These are phyloP conservation scores for Galaxias olidus DNA, from an alignment of 2,797 vertebrate species.

Conservation along the genomic window DNA sequence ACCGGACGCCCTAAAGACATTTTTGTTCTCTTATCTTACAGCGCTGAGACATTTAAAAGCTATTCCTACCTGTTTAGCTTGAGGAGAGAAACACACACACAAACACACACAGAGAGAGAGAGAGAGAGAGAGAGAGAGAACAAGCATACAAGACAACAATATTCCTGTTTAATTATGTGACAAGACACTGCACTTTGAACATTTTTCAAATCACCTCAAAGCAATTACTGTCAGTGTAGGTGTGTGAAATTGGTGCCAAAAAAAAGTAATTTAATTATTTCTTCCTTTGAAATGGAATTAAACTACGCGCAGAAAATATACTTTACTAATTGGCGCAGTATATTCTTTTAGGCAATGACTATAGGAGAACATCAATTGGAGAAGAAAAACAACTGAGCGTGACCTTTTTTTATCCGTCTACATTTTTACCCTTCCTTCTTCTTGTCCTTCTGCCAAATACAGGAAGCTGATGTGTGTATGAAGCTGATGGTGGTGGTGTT, in stretches of 20 bases:
- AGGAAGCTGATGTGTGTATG: conserved; percentile 8
- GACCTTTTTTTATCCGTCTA: conserved; percentile 53
- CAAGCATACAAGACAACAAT: conserved; percentile 7
- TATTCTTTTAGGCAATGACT: conserved; percentile 53
- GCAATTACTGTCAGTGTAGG: conserved; percentile 64
- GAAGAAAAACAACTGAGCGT: conserved; percentile 47
- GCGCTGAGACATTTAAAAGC: not conserved
- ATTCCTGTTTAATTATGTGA: conserved; percentile 46
- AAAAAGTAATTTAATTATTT: conserved; percentile 66
- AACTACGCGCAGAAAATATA: conserved; percentile 65
- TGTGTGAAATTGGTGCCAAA: conserved; percentile 72
- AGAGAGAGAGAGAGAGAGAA: no score
- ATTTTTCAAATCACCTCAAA: conserved; percentile 58
- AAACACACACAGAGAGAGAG: no score
- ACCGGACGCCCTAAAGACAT: conserved; percentile 15
- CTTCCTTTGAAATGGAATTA: conserved; percentile 71
- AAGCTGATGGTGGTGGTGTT: no score
- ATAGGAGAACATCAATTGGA: conserved; percentile 50
- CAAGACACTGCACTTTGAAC: conserved; percentile 55
- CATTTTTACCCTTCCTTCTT: conserved; percentile 34
- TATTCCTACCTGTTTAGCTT: not conserved
- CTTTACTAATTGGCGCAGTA: conserved; percentile 61
- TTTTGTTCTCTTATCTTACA: conserved; percentile 2
- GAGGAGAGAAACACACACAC: not conserved
- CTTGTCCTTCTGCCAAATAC: conserved; percentile 24